Evolutionary conservation across 2,113 vertebrate genomes (phyloP).

Genomic region (Muscicapa adusta): DNA sequence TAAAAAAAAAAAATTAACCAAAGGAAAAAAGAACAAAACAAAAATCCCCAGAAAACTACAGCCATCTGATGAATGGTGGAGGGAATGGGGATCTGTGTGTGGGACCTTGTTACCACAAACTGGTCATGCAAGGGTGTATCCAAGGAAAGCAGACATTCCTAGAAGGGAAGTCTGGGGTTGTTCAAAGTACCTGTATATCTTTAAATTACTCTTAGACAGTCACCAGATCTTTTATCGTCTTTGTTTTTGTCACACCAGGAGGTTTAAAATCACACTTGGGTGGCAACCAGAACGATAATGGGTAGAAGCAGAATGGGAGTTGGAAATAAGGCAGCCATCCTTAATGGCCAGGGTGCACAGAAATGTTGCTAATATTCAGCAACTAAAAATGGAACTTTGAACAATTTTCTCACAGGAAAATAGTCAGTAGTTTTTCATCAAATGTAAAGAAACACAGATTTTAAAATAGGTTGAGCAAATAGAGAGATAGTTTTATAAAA

Average conservation of each 20-base stretch:
- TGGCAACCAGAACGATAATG: not conserved
- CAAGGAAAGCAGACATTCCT: not conserved
- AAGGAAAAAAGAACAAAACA: not conserved
- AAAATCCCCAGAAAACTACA: not conserved
- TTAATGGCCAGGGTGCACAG: not conserved
- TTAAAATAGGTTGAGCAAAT: not conserved
- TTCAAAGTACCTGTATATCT: not conserved
- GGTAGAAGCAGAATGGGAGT: not conserved
- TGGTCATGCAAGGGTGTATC: too few relatives aligned
- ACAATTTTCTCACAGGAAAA: not conserved
- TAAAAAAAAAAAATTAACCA: too few relatives aligned
- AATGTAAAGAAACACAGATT: not conserved
- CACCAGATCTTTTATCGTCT: not conserved
- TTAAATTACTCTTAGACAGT: not conserved
- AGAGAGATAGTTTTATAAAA: not conserved
- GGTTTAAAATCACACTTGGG: not conserved
- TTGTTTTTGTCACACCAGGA: not conserved
- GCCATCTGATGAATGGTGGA: not conserved
- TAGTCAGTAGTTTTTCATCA: not conserved
- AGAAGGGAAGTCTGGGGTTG: not conserved
- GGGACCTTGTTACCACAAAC: not conserved
- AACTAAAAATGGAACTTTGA: not conserved
- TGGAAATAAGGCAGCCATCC: not conserved
- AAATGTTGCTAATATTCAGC: not conserved
- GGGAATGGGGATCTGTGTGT: fast-evolving